Conservation (phyloP, 2,888 invertebrate genomes). For the Aquatica leii region DNA sequence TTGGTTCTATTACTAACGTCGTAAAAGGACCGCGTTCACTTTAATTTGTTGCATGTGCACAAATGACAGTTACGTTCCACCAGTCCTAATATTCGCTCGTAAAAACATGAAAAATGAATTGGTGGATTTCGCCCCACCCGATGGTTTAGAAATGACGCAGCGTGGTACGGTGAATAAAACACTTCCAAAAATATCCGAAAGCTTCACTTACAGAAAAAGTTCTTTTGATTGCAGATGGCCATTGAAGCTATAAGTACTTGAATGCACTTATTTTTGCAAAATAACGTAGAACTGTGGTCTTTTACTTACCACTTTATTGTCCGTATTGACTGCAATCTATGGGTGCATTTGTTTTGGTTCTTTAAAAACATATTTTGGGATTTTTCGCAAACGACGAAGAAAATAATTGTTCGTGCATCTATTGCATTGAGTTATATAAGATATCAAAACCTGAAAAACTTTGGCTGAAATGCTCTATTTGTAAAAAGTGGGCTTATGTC, state of each 20-base stretch:
- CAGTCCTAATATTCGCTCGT: constrained; percentile 52
- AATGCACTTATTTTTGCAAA: neutral
- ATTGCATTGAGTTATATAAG: too few species aligned
- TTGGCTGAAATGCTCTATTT: too few species aligned
- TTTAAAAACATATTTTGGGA: neutral
- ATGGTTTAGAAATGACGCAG: constrained; percentile 20
- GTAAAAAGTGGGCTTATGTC: too few species aligned
- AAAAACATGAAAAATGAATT: constrained; percentile 44
- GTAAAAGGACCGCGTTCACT: constrained; percentile 43
- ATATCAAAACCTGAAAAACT: too few species aligned
- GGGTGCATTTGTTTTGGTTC: neutral
- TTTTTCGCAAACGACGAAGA: too few species aligned
- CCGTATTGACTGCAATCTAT: neutral
- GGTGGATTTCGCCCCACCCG: constrained; percentile 50
- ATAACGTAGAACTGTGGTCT: neutral
- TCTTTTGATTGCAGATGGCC: neutral
- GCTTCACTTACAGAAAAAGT: neutral
- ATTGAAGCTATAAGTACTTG: neutral
- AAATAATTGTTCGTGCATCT: too few species aligned
- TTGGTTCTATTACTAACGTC: constrained; percentile 52
- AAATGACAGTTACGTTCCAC: constrained; percentile 45
- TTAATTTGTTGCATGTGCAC: constrained; percentile 50
- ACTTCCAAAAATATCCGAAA: constrained; percentile 13
- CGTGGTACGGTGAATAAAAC: constrained; percentile 43
- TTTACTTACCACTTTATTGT: neutral